Evolutionary conservation across 1,140 invertebrate genomes (phyloP).

Genomic region (Drosophila asahinai): DNA sequence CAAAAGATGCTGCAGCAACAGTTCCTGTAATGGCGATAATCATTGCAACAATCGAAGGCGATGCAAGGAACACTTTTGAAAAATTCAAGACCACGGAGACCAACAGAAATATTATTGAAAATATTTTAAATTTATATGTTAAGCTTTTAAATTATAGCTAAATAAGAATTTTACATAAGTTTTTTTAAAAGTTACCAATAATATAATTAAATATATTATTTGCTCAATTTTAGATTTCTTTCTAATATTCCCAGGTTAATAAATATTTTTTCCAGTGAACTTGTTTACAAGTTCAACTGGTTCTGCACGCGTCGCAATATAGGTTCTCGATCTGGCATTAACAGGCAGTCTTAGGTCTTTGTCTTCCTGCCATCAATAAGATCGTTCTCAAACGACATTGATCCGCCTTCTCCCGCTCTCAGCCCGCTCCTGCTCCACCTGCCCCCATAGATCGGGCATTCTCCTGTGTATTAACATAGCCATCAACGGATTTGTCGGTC

Average conservation of each 20-base stretch:
- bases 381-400: conserved; percentile 73
- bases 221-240: too few relatives aligned
- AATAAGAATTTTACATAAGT: too few relatives aligned
- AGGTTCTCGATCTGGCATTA: conserved; percentile 52
- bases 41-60: conserved; percentile 67
- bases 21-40: conserved; percentile 74
- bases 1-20: conserved; percentile 45
- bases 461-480: conserved; percentile 68
- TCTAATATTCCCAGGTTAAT: not conserved
- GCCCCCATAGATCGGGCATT: conserved; percentile 45
- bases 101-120: not conserved
- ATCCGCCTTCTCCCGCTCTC: conserved; percentile 18
- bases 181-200: too few relatives aligned
- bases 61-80: conserved; percentile 12
- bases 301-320: conserved; percentile 67
- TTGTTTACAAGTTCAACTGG: conserved; percentile 47
- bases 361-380: conserved; percentile 82
- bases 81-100: not conserved
- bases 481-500: conserved; percentile 81
- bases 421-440: not conserved
- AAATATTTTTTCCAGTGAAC: conserved; percentile 22
- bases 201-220: too few relatives aligned
- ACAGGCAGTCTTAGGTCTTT: conserved; percentile 72
- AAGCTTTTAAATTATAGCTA: too few relatives aligned
- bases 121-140: not conserved